A percentile compares a stretch with the other conserved stretches of the same genome.
phyloP scores from a whole-genome alignment of 2,797 vertebrate species.

The Oophaga sylvatica region DNA sequence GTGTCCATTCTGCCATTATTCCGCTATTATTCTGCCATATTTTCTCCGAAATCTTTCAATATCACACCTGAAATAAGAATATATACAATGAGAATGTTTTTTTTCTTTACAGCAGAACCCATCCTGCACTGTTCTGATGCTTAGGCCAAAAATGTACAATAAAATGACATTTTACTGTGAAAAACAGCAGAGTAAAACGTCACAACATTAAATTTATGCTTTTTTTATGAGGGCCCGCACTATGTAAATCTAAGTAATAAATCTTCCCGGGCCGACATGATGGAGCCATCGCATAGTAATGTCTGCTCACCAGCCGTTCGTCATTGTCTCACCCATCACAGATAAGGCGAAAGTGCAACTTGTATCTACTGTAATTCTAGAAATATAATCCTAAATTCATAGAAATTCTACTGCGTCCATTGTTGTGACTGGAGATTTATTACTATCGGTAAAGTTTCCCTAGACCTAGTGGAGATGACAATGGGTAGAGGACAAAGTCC shows the following conservation, averaged over 20 bases:
- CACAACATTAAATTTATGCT: neutral
- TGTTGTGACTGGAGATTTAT: neutral
- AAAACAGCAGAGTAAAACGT: neutral
- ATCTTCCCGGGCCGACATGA: neutral
- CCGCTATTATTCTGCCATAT: too few species aligned
- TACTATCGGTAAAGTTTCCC: neutral
- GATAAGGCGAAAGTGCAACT: neutral
- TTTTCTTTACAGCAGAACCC: neutral
- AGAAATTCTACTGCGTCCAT: neutral
- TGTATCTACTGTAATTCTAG: neutral
- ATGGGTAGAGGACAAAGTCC: neutral
- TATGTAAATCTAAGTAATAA: neutral
- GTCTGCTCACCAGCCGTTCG: neutral
- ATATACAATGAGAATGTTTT: neutral
- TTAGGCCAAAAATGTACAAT: neutral
- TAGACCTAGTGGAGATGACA: neutral
- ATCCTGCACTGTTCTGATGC: neutral
- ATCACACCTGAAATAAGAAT: neutral
- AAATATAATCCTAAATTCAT: neutral
- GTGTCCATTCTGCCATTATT: neutral
- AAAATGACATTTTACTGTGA: neutral
- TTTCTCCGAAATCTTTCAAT: neutral
- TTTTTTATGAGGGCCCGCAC: neutral
- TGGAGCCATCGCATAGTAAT: slow-evolving; percentile 11
- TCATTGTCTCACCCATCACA: neutral